Evolutionary conservation across 2,113 vertebrate species (phyloP).

Genomic region (Otis tarda): DNA sequence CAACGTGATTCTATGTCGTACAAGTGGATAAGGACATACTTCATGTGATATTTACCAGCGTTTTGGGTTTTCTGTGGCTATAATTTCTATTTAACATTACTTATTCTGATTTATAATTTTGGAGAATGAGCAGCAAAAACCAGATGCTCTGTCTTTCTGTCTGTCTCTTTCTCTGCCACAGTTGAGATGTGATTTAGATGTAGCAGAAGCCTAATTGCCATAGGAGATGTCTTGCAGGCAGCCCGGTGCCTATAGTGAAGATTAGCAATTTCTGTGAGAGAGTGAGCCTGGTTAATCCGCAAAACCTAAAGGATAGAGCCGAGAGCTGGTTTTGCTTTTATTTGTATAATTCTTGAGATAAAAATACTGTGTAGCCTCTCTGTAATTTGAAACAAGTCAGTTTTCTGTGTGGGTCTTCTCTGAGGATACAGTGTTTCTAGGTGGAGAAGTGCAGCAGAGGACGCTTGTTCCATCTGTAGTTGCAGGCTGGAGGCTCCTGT

Average conservation of each 20-base stretch:
- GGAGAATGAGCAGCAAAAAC: neutral
- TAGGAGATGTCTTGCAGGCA: neutral
- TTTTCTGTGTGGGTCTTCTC: neutral
- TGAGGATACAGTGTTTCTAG: neutral
- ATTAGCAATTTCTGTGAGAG: neutral
- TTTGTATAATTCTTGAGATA: neutral
- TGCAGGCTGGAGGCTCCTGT: neutral
- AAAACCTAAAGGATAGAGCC: fast-evolving
- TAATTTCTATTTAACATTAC: neutral
- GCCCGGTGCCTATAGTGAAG: neutral
- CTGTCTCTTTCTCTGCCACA: neutral
- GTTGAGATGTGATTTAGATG: neutral
- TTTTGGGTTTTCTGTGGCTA: neutral
- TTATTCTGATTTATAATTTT: neutral
- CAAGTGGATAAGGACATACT: neutral
- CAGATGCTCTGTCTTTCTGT: neutral
- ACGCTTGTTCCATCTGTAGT: neutral
- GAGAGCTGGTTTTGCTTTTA: neutral
- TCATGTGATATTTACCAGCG: neutral
- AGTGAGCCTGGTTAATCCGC: neutral
- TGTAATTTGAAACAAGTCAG: neutral
- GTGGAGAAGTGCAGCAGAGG: neutral
- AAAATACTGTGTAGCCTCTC: neutral
- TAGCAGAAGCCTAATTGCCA: neutral
- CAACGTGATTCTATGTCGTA: neutral